phyloP scores from a whole-genome alignment of 2,113 vertebrate genomes.

The Colaptes auratus region DNA sequence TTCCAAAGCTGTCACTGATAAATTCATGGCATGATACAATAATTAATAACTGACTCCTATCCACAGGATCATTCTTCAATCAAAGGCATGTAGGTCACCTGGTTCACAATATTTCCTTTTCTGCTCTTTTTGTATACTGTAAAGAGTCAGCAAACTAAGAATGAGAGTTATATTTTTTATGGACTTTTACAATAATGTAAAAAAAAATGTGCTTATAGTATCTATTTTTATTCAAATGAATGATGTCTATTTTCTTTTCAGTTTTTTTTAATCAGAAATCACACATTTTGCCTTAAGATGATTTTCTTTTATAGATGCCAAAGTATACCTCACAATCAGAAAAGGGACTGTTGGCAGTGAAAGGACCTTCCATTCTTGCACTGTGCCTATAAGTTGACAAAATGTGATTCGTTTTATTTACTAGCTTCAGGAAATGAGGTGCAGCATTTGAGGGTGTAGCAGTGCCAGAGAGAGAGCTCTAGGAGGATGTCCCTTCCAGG shows the following conservation, averaged over 20 bases:
- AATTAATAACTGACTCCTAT: not conserved
- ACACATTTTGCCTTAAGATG: constrained; percentile 69
- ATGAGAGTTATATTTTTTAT: constrained; percentile 27
- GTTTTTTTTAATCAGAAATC: not conserved
- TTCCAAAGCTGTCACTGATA: not conserved
- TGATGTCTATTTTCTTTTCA: not conserved
- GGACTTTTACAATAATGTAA: constrained; percentile 5
- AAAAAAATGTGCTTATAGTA: not conserved
- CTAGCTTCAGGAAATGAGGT: not conserved
- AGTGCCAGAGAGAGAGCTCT: not conserved
- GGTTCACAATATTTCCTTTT: not conserved
- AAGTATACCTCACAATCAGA: constrained; percentile 59
- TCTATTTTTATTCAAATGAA: constrained; percentile 45
- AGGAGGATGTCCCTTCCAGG: not conserved
- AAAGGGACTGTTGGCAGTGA: not conserved
- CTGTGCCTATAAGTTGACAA: not conserved
- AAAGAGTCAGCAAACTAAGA: not conserved
- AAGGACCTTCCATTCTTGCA: not conserved
- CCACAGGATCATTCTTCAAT: not conserved
- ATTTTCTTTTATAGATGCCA: constrained; percentile 29
- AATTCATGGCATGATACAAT: not conserved
- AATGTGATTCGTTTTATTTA: not conserved
- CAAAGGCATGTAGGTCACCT: not conserved
- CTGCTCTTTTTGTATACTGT: not conserved
- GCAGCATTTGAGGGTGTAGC: not conserved